Base-by-base conservation (phyloP, 2,113 vertebrate genomes). In the Bombycilla garrulus region DNA sequence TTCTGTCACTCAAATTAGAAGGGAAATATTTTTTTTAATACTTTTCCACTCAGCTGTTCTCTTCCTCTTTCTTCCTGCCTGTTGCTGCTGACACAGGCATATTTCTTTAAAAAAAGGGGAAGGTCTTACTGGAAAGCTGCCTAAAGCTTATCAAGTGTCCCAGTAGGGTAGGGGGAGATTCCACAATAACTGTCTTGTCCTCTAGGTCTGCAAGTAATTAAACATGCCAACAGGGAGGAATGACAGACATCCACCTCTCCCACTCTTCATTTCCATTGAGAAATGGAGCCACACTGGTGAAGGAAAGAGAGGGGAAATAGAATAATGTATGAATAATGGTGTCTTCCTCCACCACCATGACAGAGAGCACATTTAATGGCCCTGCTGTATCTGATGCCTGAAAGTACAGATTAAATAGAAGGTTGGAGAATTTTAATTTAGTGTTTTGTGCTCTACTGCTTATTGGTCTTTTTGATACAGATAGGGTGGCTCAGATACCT, bases 1-100 rank as follows among this genome's bases (percentile, higher is more conserved):
- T 96, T 97, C 89, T 95, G 88, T 95, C 86, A 81, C 92, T 95
- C 89, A 91, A 78, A 93, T 48, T 88, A 88, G 86, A 91, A 51
- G 11, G 73, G 72, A 93, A 62, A 42, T 81, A 42, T 86, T 86
- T 93, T 91, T 61, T 53, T 36, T 10, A 31, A 83, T 87, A 67
- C 47, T 93, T 94, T 96, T 95, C 95, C 86, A 92, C 47, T 66
- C 47, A 81, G 86, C 72, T 93, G 25, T 93, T 95, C 84, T 95
- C 92, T 97, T 97, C 95, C 94, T 81, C 94, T 95, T 97, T 92
- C 81, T 2, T 92, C 65, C 57, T 10, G 53, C 48, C 36, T 86
- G n/a, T 36, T 95, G 81, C 73, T 96, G 96, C 96, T 95, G 91
- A 95, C 84, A 89, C 40, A 84, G 82, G 88, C 42, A 4, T 69